Conservation (phyloP, 1,140 invertebrate genomes). For the Helicoverpa armigera region DNA sequence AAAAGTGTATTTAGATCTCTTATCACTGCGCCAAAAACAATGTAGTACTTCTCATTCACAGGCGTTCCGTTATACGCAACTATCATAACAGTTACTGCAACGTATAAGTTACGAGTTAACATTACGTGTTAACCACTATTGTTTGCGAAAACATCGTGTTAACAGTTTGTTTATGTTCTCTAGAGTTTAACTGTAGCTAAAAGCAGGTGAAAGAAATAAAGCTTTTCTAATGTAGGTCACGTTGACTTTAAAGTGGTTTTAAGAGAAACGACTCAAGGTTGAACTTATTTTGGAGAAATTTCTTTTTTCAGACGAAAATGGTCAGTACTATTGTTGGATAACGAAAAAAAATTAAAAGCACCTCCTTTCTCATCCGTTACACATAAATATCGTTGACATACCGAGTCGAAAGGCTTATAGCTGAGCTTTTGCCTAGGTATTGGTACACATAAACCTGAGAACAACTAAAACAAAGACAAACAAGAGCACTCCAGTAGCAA, state of each 20-base stretch:
- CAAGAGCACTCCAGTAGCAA: constrained; percentile 3
- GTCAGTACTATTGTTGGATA: too few relatives aligned
- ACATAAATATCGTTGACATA: too few relatives aligned
- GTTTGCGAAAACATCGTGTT: constrained; percentile 14
- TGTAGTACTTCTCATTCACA: not conserved
- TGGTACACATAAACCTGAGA: too few relatives aligned
- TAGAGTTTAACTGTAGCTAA: not conserved
- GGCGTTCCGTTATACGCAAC: constrained; percentile 7
- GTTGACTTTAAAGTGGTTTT: constrained; percentile 2
- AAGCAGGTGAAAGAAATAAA: constrained; percentile 16
- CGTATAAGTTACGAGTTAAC: not conserved
- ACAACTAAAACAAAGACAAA: too few relatives aligned
- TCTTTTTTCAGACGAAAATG: too few relatives aligned
- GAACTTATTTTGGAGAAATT: not conserved
- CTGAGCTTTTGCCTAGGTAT: too few relatives aligned
- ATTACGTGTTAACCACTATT: constrained; percentile 21
- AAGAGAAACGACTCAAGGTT: not conserved
- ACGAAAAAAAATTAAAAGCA: not conserved
- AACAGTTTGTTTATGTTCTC: constrained; percentile 14
- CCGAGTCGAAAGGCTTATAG: too few relatives aligned
- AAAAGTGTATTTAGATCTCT: not conserved
- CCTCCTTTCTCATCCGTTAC: too few relatives aligned
- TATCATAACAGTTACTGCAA: constrained; percentile 37
- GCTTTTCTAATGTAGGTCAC: not conserved
- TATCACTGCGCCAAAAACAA: constrained; percentile 13